Evolutionary conservation across 2,113 vertebrate genomes (phyloP).

Genomic region (Antigone vipio): DNA sequence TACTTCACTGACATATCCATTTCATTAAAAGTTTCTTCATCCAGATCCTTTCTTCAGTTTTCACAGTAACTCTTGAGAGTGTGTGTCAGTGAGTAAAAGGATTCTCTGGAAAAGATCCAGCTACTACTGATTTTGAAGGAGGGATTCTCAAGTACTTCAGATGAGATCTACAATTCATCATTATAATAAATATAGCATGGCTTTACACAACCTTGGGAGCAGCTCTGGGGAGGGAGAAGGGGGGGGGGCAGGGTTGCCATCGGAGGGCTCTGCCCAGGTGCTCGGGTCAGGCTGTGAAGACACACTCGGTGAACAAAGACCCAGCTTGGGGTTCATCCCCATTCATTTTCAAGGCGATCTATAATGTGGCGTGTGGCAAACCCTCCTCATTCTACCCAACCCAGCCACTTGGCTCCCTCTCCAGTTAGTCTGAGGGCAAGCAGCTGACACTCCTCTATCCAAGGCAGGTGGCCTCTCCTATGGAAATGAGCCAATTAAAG

Average conservation of each 20-base stretch:
- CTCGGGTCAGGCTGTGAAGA: not conserved
- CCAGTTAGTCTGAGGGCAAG: slow-evolving; percentile 25
- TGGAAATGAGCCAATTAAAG: slow-evolving; percentile 55
- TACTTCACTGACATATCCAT: not conserved
- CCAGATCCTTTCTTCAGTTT: not conserved
- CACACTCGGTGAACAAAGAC: not conserved
- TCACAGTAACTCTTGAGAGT: not conserved
- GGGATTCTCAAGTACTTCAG: not conserved
- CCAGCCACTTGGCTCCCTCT: slow-evolving; percentile 28
- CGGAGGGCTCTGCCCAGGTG: not conserved
- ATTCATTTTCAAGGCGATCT: not conserved
- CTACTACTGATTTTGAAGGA: not conserved
- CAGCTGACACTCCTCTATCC: slow-evolving; percentile 5
- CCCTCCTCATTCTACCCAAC: not conserved
- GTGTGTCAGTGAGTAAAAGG: not conserved
- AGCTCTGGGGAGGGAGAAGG: not conserved
- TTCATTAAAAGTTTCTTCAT: slow-evolving; percentile 28
- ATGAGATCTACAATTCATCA: not conserved
- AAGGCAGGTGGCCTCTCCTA: slow-evolving; percentile 21
- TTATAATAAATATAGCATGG: not conserved
- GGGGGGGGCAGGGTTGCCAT: not conserved
- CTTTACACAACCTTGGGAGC: not conserved
- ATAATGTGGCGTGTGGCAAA: not conserved
- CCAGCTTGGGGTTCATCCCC: not conserved
- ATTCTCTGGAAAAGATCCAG: not conserved